Evolutionary conservation across 2,797 vertebrate species (phyloP).

Genomic region (Coranthus polyacanthus): DNA sequence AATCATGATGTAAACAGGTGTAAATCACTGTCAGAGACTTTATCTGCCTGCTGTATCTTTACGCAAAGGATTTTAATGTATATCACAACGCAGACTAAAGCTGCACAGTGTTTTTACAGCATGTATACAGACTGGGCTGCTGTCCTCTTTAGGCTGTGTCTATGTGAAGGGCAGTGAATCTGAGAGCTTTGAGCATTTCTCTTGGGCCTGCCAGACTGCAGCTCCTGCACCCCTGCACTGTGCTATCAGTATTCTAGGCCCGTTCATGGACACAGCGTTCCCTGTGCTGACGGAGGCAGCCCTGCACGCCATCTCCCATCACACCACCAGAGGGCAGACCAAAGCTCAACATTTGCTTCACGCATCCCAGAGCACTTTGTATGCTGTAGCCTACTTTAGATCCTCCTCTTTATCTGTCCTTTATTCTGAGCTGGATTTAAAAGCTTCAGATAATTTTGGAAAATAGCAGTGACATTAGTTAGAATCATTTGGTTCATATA

Average conservation of each 20-base stretch:
- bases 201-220: constrained; percentile 68
- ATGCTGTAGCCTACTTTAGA: constrained; percentile 55
- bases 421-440: constrained; percentile 47
- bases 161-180: constrained; percentile 32
- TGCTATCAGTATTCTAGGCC: constrained; percentile 84
- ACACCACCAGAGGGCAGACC: constrained; percentile 76
- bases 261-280: constrained; percentile 81
- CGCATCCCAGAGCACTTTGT: constrained; percentile 61
- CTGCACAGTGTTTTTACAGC: too few relatives aligned
- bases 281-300: constrained; percentile 51
- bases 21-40: background rate
- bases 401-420: constrained; percentile 50
- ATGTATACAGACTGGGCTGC: background rate
- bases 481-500: constrained; percentile 5
- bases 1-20: background rate
- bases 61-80: background rate
- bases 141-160: constrained; percentile 19
- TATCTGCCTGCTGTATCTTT: background rate
- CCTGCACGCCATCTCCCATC: constrained; percentile 13
- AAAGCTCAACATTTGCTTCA: constrained; percentile 36
- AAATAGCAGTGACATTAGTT: constrained; percentile 21
- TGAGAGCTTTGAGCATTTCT: constrained; percentile 24
- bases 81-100: background rate
- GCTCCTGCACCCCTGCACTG: constrained; percentile 80
- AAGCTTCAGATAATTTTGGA: constrained; percentile 40